Base-by-base conservation (phyloP, 2,888 invertebrate species). In the Eupithecia abbreviata region DNA sequence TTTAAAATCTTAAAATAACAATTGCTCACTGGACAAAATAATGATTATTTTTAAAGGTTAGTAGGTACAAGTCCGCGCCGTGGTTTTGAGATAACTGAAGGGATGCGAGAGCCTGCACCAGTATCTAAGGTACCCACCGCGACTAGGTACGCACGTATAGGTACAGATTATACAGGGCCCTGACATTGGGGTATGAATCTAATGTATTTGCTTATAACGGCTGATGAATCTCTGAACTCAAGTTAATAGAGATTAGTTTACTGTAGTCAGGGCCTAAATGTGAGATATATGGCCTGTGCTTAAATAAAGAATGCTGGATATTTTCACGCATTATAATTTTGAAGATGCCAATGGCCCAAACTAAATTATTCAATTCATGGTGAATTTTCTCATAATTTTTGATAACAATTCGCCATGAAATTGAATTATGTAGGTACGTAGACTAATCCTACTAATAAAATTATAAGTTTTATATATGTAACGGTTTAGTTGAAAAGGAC, bases 41-140 rank as follows among this genome's bases (percentile, higher is more conserved):
- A 41, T 15, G 18, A 66, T 15, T 43, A 43, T 68, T 4, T 68
- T 3, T 43, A n/a, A 42, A 68, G 10, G 42, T 68, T 18, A 43
- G n/a, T 45, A 68, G 67, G 67, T 45, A 43, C 43, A 10, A 68
- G 43, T 45, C n/a, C 67, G 62, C 43, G 45, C 67, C 2, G 43
- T 45, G 67, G 67, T 45, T 68, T n/a, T 43, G 2, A 68, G 42
- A 68, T 68, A 45, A 68, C 45, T 68, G 67, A 45, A 45, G 67
- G 67, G 67, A n/a, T 43, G 67, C 42, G 41, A 13, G 66, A 66
- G 42, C n/a, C 15, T 67, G 43, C 30, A 41, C 30, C 0, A 10
- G 62, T 30, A 62, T 2, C 30, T 30, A 30, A 30, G 30, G 41
- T 15, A 66, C 66, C 41, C 13, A 15, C 15, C 15, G 42, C 42